These are phyloP conservation scores for Sisor rabdophorus DNA, from an alignment of 2,113 vertebrate genomes.

Conservation along the genomic window DNA sequence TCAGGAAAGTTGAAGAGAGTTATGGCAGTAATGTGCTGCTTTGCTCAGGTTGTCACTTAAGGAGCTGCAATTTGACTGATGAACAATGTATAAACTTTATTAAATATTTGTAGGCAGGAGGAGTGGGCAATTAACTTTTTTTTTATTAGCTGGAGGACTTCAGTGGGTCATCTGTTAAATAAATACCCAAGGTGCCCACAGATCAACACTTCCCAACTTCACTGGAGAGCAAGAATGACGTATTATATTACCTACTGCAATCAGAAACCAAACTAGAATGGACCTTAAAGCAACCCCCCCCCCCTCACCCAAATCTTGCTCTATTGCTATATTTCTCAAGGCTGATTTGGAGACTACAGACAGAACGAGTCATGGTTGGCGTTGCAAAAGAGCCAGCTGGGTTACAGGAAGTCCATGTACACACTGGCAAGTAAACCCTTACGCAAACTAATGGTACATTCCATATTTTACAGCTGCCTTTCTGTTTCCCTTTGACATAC, in stretches of 20 bases:
- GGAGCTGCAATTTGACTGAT: conserved; percentile 2
- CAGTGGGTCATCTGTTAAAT: background rate
- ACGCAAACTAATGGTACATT: conserved; percentile 11
- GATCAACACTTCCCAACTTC: background rate
- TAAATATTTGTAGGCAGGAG: conserved; percentile 9
- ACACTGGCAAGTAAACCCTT: background rate
- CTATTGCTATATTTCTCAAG: background rate
- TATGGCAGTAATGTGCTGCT: background rate
- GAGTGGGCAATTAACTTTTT: conserved; percentile 7
- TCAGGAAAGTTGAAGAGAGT: background rate
- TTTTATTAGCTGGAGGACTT: background rate
- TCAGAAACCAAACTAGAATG: background rate
- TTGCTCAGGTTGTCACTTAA: background rate
- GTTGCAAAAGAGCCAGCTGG: conserved; percentile 23
- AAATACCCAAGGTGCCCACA: background rate
- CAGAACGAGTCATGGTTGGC: conserved; percentile 13
- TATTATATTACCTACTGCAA: background rate
- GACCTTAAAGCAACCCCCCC: too few relatives aligned
- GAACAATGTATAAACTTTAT: background rate
- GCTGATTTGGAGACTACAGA: conserved; percentile 19
- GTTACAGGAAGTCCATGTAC: conserved; percentile 34
- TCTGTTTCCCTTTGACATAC: background rate
- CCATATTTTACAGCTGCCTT: background rate
- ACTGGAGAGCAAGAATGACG: background rate
- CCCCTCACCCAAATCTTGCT: background rate